A percentile compares a stretch with the other conserved stretches of the same genome.
phyloP scores from a whole-genome alignment of 2,888 invertebrate genomes.

The Luperina nickerlii region DNA sequence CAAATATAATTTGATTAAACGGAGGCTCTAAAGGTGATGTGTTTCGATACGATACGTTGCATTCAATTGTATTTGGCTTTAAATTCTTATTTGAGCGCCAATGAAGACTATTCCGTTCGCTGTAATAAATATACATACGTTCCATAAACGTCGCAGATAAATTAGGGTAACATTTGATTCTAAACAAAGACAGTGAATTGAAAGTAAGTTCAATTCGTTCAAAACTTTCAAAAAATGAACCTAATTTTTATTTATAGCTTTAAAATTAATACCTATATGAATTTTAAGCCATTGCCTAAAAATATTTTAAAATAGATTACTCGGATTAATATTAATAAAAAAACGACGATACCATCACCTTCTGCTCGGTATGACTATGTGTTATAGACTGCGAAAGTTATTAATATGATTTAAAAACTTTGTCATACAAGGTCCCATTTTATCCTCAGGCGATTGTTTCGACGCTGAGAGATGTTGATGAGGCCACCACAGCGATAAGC shows the following conservation, averaged over 20 bases:
- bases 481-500: constrained; percentile 88
- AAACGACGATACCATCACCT: not conserved
- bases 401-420: constrained; percentile 36
- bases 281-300: not conserved
- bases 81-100: not conserved
- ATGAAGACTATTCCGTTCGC: not conserved
- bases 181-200: not conserved
- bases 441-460: constrained; percentile 88
- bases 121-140: not conserved
- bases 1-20: not conserved
- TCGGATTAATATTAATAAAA: not conserved
- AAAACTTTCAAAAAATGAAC: not conserved
- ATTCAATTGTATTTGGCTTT: not conserved
- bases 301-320: not conserved
- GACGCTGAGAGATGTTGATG: constrained; percentile 92
- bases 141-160: not conserved
- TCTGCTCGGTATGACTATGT: not conserved
- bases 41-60: not conserved
- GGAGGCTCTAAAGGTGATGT: not conserved
- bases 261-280: not conserved
- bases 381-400: constrained; percentile 1
- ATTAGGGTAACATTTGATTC: not conserved
- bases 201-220: not conserved
- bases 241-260: not conserved
- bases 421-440: constrained; percentile 50